phyloP scores from a whole-genome alignment of 2,113 vertebrate species.

The Todiramphus saurophagus region DNA sequence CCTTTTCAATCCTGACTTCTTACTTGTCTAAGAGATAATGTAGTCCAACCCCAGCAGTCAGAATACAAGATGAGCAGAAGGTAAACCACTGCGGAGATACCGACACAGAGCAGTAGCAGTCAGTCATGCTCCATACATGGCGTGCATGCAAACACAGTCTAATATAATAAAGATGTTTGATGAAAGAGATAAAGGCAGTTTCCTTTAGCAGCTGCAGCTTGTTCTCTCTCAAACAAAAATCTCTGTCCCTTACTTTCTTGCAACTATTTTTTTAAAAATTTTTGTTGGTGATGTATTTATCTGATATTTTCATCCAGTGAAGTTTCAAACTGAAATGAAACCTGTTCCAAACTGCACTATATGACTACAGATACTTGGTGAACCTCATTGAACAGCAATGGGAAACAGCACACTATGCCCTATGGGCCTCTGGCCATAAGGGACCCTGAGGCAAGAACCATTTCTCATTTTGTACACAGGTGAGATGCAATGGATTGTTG shows the following conservation, averaged over 20 bases:
- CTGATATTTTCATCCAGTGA: neutral
- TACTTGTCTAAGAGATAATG: neutral
- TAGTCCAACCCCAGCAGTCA: neutral
- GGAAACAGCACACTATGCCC: neutral
- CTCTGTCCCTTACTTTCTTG: neutral
- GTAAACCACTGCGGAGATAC: neutral
- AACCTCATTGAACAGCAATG: neutral
- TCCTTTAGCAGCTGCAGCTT: neutral
- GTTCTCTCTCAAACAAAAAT: slow-evolving; percentile 24
- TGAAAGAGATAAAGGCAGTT: neutral
- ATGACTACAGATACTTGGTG: neutral
- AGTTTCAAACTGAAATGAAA: slow-evolving; percentile 2
- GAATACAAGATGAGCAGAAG: neutral
- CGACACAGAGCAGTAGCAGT: neutral
- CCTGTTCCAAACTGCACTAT: neutral
- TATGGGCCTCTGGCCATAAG: neutral
- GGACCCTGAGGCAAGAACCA: slow-evolving; percentile 40
- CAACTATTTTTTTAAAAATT: neutral
- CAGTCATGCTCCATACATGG: neutral
- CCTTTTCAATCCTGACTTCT: neutral
- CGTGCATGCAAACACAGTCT: neutral
- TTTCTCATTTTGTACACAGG: neutral
- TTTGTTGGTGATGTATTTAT: neutral
- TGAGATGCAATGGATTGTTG: neutral
- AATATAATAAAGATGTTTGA: neutral